A percentile compares a stretch with the other conserved stretches of the same genome.
Evolutionary conservation across 2,888 invertebrate species (phyloP).

Genomic region (Metallyticus violacea): DNA sequence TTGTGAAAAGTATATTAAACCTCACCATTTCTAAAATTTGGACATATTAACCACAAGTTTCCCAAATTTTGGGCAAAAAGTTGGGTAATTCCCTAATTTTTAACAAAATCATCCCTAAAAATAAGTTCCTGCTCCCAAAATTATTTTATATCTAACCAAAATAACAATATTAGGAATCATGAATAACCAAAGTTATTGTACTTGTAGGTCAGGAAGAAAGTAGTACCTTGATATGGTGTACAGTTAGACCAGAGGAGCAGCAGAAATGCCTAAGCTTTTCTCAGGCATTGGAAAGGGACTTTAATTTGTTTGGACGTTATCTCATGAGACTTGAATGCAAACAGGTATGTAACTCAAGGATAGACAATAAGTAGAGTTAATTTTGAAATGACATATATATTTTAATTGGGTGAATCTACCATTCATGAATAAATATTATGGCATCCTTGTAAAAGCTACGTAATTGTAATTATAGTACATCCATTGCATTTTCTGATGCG

Average conservation of each 20-base stretch:
- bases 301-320: constrained; percentile 59
- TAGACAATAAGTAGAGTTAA: too few species aligned
- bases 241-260: constrained; percentile 72
- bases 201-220: background rate
- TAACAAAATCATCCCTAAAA: background rate
- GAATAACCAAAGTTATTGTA: background rate
- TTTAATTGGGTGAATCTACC: too few species aligned
- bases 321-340: constrained; percentile 67
- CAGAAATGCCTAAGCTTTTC: constrained; percentile 79
- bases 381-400: background rate
- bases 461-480: too few species aligned
- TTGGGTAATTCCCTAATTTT: too few species aligned
- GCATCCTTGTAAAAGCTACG: too few species aligned
- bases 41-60: background rate
- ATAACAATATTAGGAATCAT: background rate
- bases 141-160: background rate
- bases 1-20: background rate
- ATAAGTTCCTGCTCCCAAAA: accelerated
- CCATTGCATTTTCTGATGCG: too few species aligned
- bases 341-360: too few species aligned
- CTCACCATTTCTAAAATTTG: background rate
- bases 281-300: constrained; percentile 63
- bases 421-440: too few species aligned
- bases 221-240: constrained; percentile 71
- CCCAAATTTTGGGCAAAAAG: background rate